phyloP scores from a whole-genome alignment of 2,888 invertebrate species.

The Taphrorychus bicolor region DNA sequence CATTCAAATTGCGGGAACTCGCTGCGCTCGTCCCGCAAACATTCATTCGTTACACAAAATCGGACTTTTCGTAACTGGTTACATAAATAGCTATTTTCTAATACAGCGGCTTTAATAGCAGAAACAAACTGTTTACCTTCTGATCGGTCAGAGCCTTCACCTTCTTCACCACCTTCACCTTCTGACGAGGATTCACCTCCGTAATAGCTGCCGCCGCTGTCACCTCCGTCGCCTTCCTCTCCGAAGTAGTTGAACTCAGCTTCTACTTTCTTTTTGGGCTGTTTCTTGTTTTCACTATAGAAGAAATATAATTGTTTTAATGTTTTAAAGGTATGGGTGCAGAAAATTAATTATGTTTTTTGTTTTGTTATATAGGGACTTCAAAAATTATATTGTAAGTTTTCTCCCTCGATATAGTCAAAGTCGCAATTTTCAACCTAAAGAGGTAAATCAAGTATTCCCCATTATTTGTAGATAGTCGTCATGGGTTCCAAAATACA shows the following conservation, averaged over 20 bases:
- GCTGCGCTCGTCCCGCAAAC: no score
- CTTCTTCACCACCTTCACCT: constrained; percentile 12
- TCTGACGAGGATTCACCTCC: constrained; percentile 10
- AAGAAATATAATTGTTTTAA: background rate
- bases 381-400: no score
- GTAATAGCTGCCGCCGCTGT: background rate
- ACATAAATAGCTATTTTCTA: background rate
- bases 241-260: constrained; percentile 30
- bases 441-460: no score
- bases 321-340: background rate
- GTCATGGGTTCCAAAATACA: no score
- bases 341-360: no score
- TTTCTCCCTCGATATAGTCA: no score
- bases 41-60: no score
- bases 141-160: constrained; percentile 5
- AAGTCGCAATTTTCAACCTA: no score
- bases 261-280: constrained; percentile 38
- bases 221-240: constrained; percentile 22
- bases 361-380: no score
- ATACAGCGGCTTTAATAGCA: background rate
- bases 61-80: no score
- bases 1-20: no score
- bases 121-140: constrained; percentile 5
- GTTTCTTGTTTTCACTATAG: constrained; percentile 34
- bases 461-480: no score